Base-by-base conservation (phyloP, 2,113 vertebrate species). In the Pogonocichla stellata region DNA sequence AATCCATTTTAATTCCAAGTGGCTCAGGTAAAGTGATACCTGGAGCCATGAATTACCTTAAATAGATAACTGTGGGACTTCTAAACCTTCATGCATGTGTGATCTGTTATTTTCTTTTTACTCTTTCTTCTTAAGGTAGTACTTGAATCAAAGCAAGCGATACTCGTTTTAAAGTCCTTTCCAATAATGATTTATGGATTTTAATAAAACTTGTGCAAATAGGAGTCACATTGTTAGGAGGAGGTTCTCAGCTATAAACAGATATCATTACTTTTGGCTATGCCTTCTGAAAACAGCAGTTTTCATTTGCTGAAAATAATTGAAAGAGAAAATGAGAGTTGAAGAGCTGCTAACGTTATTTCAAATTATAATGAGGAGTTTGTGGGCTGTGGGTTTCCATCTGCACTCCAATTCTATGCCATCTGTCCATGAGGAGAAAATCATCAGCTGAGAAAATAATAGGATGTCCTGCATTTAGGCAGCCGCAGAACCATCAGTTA, bases 391-490 rank as follows among this genome's bases (percentile, higher is more conserved):
- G 94, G 43, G 83, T 86, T 94, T 86, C 92, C 96, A 93, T 95
- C 97, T 95, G 95, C 82, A 77, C 65, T 82, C 84, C 28, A 20
- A 78, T 95, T 88, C 56, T 36, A 72, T 87, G 78, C 97, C 97
- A 97, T 97, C 97, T 98, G 97, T 91, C 88, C 74, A 24, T 40
- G 50, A 67, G 93, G 80, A 95, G 79, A 95, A 92, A 84, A 90
- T 65, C 94, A 79, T 25, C 71, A 61, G 75, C 25, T 23, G 65
- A 86, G 51, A 86, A 95, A 73, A 83, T 43, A 45, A 71, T 47
- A 61, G 86, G 51, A 75, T 86, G 95, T 95, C 96, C 93, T 94
- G 82, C 83, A 88, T 79, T 96, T 88, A 83, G 19, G 14, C 33
- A 92, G 80, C 83, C 77, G 42, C 92, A 60, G 72, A 95, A 94